These are phyloP conservation scores for Lutjanus campechanus DNA, from an alignment of 2,797 vertebrate genomes.

Conservation along the genomic window DNA sequence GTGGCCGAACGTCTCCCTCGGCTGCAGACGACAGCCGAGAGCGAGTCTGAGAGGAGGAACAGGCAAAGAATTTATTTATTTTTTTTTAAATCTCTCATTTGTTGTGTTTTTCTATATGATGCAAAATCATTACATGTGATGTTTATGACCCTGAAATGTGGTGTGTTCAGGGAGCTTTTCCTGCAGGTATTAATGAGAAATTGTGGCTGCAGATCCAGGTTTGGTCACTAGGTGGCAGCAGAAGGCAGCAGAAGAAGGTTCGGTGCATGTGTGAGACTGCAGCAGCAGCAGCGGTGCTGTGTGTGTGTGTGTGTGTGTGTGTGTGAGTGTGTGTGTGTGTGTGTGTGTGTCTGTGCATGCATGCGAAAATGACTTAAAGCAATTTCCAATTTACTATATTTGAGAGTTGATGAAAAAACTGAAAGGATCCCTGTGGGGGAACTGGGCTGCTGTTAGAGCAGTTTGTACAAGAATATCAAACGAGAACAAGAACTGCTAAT, in stretches of 20 bases:
- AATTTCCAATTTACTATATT: background rate
- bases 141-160: background rate
- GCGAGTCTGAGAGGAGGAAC: background rate
- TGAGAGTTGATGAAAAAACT: background rate
- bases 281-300: background rate
- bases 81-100: too few relatives aligned
- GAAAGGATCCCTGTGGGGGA: background rate
- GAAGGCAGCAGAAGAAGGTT: conserved; percentile 14
- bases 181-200: background rate
- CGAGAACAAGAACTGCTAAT: background rate
- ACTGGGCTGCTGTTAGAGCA: background rate
- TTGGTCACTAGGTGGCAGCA: conserved; percentile 77
- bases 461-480: conserved; percentile 11
- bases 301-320: background rate
- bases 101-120: background rate
- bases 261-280: background rate
- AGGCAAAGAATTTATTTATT: too few relatives aligned
- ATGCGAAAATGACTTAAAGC: conserved; percentile 17
- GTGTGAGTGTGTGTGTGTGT: background rate
- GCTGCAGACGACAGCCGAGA: conserved; percentile 6
- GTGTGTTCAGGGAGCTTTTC: background rate
- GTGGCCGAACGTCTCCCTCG: background rate
- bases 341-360: background rate
- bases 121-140: background rate
- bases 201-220: conserved; percentile 10